These are phyloP conservation scores for Narcine bancroftii DNA, from an alignment of 2,113 vertebrate genomes.

Conservation along the genomic window DNA sequence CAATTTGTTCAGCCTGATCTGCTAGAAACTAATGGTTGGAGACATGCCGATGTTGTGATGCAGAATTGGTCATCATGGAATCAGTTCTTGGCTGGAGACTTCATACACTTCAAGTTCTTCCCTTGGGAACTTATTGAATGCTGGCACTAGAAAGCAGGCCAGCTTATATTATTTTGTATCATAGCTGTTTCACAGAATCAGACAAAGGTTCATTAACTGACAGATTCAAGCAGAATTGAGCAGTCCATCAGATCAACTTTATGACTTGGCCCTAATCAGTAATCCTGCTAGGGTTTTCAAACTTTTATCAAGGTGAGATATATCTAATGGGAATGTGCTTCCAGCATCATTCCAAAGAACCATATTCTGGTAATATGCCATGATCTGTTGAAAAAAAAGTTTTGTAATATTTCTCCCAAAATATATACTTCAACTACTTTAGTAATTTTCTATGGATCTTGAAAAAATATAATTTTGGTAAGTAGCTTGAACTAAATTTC, in stretches of 20 bases:
- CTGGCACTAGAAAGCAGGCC: background rate
- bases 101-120: background rate
- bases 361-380: background rate
- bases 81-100: conserved; percentile 22
- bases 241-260: background rate
- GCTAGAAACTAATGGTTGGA: conserved; percentile 2
- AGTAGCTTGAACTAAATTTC: background rate
- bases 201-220: conserved; percentile 18
- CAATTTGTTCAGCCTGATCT: background rate
- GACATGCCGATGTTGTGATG: background rate
- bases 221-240: background rate
- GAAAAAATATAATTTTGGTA: background rate
- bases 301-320: conserved; percentile 10
- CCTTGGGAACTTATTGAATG: background rate
- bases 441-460: background rate
- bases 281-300: conserved; percentile 10
- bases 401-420: conserved; percentile 24
- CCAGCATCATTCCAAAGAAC: background rate
- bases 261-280: background rate
- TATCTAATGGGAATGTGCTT: conserved; percentile 8
- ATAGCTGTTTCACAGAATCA: conserved; percentile 8
- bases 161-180: background rate
- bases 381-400: background rate
- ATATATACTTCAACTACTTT: background rate
- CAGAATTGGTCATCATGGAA: background rate